Base-by-base conservation (phyloP, 1,140 invertebrate genomes). In the Mamestra configurata region DNA sequence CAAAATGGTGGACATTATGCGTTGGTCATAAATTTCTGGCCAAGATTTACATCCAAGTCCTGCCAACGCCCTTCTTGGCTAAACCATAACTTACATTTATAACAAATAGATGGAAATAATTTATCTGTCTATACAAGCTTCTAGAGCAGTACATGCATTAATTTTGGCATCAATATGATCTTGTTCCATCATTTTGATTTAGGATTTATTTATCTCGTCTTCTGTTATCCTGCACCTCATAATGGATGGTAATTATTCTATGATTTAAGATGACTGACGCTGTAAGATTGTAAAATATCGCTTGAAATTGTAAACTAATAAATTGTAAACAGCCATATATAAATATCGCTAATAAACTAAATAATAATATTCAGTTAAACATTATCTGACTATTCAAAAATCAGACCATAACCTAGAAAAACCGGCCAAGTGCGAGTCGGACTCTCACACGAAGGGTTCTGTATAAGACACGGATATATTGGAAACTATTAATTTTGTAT, bases 1-100 rank as follows among this genome's bases (percentile, higher is more conserved):
- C 5, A 53, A 51, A 71, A 51, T 53, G 43, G 43, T 68, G 40
- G 43, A 70, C 40, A 31, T 70, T 70, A 70, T 70, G 66, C 66
- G 22, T 51, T 43, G 46, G 68, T 31, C 40, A 71, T 71, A 31
- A 49, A 71, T 71, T 46, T 71, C 27, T 15, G 68, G 11, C 15
- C 24, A 71, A 27, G 46, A 71, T 71, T 71, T 71, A 71, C 68
- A 51, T 71, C 13, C 8, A 31, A 68, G 37, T 15, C 64, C 46
- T 8, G 5, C 68, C 68, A 68, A 68, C 22, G 22, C 24, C 43
- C 27, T 66, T 51, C 4, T 40, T 40, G 55, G 24, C 22, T 18
- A 31, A n/a, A 11, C 13, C 13, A 53, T 51, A 51, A 35, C 46
- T 51, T 49, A 51, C 7, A 11, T 10, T 61, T 35, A 51, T 51